A percentile compares a stretch with the other conserved stretches of the same genome.
phyloP scores from a whole-genome alignment of 2,113 vertebrate species.

The Amblyopsis rosae region DNA sequence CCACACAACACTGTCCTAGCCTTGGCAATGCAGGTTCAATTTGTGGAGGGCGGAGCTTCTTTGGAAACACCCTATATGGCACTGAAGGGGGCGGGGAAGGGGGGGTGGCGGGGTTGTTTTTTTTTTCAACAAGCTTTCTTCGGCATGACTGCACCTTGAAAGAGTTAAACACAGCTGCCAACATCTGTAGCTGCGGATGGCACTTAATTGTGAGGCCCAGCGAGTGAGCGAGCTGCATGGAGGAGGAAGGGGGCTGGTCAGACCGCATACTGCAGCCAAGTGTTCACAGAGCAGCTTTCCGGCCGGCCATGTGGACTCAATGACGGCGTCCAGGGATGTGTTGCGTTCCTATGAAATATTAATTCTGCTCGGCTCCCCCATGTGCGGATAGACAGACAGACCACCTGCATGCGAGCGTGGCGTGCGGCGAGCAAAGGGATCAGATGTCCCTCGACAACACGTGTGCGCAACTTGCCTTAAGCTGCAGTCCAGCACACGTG shows the following conservation, averaged over 20 bases:
- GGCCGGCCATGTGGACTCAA: slow-evolving; percentile 97
- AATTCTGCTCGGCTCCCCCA: slow-evolving; percentile 85
- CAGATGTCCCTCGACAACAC: slow-evolving; percentile 67
- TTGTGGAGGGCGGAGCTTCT: too few relatives aligned
- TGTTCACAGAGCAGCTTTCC: slow-evolving; percentile 94
- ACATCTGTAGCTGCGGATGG: slow-evolving; percentile 90
- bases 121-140: too few relatives aligned
- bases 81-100: not conserved
- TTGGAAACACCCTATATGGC: too few relatives aligned
- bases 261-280: slow-evolving; percentile 91
- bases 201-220: slow-evolving; percentile 90
- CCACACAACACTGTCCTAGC: too few relatives aligned
- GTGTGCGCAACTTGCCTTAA: slow-evolving; percentile 53
- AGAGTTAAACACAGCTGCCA: slow-evolving; percentile 78
- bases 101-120: too few relatives aligned
- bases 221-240: slow-evolving; percentile 78
- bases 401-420: slow-evolving; percentile 87
- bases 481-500: not conserved
- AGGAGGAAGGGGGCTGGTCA: slow-evolving; percentile 80
- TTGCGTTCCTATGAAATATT: slow-evolving; percentile 95
- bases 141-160: slow-evolving; percentile 28
- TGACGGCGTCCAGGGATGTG: slow-evolving; percentile 89
- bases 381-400: slow-evolving; percentile 90
- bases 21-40: too few relatives aligned
- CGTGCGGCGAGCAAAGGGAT: slow-evolving; percentile 71